These are phyloP conservation scores for Dryocosmus kuriphilus DNA, from an alignment of 2,888 invertebrate genomes.

Conservation along the genomic window DNA sequence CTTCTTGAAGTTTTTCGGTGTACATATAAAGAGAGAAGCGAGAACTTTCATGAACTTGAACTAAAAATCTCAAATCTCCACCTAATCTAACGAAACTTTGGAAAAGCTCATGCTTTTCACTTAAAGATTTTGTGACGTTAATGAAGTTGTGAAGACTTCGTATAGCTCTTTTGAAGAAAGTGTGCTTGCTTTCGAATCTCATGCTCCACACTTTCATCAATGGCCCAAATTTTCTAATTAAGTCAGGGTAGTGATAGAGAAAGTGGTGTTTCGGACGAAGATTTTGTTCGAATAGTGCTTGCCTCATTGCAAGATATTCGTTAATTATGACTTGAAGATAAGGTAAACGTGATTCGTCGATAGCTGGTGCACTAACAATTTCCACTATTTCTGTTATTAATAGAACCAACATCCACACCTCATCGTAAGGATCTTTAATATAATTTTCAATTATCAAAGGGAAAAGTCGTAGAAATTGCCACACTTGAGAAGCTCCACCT, in stretches of 20 bases:
- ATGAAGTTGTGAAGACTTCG: no score
- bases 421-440: conserved; percentile 24
- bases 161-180: no score
- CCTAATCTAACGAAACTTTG: not conserved
- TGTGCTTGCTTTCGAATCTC: no score
- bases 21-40: conserved; percentile 25
- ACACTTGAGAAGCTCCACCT: conserved; percentile 46
- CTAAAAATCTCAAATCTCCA: not conserved
- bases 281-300: not conserved
- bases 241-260: conserved; percentile 43
- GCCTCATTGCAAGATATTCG: no score
- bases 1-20: conserved; percentile 32
- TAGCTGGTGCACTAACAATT: no score
- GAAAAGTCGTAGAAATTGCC: not conserved
- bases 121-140: no score
- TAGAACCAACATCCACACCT: no score
- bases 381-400: no score
- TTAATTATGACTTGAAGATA: no score
- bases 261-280: conserved; percentile 52
- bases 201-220: no score
- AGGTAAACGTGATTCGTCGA: no score
- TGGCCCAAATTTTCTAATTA: conserved; percentile 49
- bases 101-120: no score
- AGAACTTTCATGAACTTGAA: not conserved
- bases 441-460: conserved; percentile 43